Base-by-base conservation (phyloP, 2,888 invertebrate species). In the Nezara viridula region DNA sequence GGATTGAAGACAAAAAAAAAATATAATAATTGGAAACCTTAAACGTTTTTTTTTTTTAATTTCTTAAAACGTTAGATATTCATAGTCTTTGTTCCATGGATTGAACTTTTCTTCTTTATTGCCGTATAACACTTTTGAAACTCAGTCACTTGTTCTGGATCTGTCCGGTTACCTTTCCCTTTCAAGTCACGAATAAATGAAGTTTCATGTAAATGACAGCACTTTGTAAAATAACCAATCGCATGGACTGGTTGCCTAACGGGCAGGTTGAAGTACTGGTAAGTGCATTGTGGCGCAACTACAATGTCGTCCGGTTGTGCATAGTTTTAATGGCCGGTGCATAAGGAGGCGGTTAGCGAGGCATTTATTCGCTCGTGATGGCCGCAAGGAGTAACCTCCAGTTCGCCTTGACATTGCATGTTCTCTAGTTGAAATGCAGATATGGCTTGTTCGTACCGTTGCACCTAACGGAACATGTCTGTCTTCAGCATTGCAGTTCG, bases 121-220 rank as follows among this genome's bases (percentile, higher is more conserved):
- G 12, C 27, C 3, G 3, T 55, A 55, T 24, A 9, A 9, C 6
- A 37, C 16, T 37, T 73, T 73, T 37, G 32, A 73, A 73, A 73
- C 19, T 6, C 12, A 19, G 32, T 6, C 16, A 73, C 27, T 37
- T 14, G 12, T 19, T 12, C 66, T 27, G 7, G 16, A 7, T 14
- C 44, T n/a, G 44, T 47, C 44, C 81, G n/a, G 14, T 81, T n/a
- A 3, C 40, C 81, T 81, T 81, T 81, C 44, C 40, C 81, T 81
- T 81, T 81, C 81, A 44, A n/a, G 81, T 81, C 81, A 81, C 81
- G 81, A 81, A 47, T n/a, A 73, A 37, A 40, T 37, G 16, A 73
- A 47, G 24, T 6, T 14, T 21, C 14, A 12, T 44, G 37, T 44
- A 44, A 44, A 81, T 44, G 81, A n/a, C 44, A 24, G 12, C 77